phyloP scores from a whole-genome alignment of 2,888 invertebrate genomes.

The Zeuzera pyrina region DNA sequence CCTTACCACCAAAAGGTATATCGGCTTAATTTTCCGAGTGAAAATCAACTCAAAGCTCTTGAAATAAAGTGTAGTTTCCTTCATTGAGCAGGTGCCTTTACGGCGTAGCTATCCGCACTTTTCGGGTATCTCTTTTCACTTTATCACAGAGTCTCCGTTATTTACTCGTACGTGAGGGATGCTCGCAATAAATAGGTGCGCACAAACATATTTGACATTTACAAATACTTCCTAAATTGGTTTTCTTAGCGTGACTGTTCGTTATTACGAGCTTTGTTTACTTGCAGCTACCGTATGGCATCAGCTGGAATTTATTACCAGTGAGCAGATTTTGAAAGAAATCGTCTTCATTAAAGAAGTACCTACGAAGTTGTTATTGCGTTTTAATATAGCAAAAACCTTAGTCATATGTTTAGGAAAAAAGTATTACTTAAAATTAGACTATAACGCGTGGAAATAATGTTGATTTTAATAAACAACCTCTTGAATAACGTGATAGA shows the following conservation, averaged over 20 bases:
- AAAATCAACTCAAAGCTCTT: conserved; percentile 36
- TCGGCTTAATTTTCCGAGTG: conserved; percentile 23
- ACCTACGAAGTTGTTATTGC: no score
- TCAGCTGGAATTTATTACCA: no score
- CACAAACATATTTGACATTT: conserved; percentile 70
- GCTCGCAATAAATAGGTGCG: conserved; percentile 68
- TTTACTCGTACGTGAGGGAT: conserved; percentile 71
- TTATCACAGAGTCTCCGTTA: conserved; percentile 69
- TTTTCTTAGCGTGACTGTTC: conserved; percentile 64
- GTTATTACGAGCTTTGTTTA: conserved; percentile 62
- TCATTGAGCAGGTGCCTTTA: conserved; percentile 29
- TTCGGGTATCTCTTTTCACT: conserved; percentile 68
- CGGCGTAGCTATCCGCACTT: conserved; percentile 38
- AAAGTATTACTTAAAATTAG: no score
- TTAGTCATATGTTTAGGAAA: no score
- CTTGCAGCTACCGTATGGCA: conserved; percentile 29
- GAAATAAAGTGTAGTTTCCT: conserved; percentile 32
- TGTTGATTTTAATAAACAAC: no score
- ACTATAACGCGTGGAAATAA: no score
- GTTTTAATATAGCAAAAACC: no score
- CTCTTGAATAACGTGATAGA: no score
- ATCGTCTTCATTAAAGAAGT: no score
- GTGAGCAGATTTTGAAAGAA: no score
- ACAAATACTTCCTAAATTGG: conserved; percentile 68
- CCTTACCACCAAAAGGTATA: conserved; percentile 40